A percentile compares a stretch with the other conserved stretches of the same genome.
Evolutionary conservation across 2,888 invertebrate genomes (phyloP).

Genomic region (Nomada goodeniana): DNA sequence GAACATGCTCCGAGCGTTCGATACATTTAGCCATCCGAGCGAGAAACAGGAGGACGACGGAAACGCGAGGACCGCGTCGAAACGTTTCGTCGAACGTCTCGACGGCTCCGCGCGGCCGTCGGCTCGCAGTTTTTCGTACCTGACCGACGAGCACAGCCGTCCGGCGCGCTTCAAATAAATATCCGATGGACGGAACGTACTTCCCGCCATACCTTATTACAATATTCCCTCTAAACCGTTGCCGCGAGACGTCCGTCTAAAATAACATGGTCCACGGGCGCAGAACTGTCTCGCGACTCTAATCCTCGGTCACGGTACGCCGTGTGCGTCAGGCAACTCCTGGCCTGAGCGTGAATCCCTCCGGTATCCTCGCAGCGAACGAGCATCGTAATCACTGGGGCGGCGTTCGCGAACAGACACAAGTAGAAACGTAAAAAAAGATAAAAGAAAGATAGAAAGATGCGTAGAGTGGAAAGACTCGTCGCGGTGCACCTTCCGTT

Average conservation of each 20-base stretch:
- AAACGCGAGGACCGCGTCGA: too few species aligned
- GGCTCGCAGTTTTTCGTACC: conserved; percentile 12
- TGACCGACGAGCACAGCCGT: conserved; percentile 10
- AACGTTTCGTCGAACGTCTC: background rate
- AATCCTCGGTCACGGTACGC: conserved; percentile 64
- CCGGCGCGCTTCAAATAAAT: conserved; percentile 34
- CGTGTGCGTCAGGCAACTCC: conserved; percentile 21
- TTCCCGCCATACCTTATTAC: background rate
- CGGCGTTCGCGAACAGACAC: background rate
- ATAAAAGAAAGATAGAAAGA: conserved; percentile 5
- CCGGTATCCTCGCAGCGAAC: conserved; percentile 12
- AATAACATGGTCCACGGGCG: conserved; percentile 19
- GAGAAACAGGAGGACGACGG: too few species aligned
- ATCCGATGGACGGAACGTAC: background rate
- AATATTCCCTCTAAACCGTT: conserved; percentile 30
- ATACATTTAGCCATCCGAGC: too few species aligned
- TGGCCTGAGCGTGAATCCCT: conserved; percentile 33
- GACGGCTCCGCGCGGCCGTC: background rate
- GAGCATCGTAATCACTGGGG: conserved; percentile 22
- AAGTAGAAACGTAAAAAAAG: background rate
- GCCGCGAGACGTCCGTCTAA: conserved; percentile 20
- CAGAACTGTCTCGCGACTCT: conserved; percentile 17
- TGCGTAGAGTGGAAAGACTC: conserved; percentile 6
- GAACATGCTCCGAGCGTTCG: too few species aligned
- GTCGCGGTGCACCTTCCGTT: conserved; percentile 16